phyloP scores from a whole-genome alignment of 2,888 invertebrate species.

The Oscheius myriophilus region DNA sequence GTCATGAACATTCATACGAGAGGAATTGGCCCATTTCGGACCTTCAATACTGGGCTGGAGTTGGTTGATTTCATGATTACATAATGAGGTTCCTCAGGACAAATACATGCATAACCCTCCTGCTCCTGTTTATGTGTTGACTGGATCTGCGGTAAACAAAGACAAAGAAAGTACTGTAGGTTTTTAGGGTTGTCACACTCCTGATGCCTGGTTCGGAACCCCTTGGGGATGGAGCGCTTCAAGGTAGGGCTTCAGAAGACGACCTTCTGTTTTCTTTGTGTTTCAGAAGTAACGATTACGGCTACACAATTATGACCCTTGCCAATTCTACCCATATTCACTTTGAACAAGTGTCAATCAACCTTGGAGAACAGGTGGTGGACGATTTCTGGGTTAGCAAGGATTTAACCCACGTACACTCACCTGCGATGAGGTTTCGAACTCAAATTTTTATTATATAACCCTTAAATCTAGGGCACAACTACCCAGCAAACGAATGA shows the following conservation, averaged over 20 bases:
- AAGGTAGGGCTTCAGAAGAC: conserved; percentile 29
- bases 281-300: conserved; percentile 80
- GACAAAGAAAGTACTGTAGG: not conserved
- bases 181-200: conserved; percentile 53
- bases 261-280: not conserved
- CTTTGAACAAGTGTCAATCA: conserved; percentile 82
- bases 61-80: conserved; percentile 24
- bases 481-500: not conserved
- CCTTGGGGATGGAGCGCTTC: conserved; percentile 57
- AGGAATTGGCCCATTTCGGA: conserved; percentile 92
- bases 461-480: too few species aligned
- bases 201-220: conserved; percentile 45
- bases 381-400: conserved; percentile 70
- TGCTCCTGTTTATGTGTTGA: conserved; percentile 89
- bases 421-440: conserved; percentile 30
- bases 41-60: conserved; percentile 60
- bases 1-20: conserved; percentile 97
- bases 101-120: conserved; percentile 80
- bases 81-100: conserved; percentile 60
- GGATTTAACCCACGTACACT: conserved; percentile 41
- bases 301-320: conserved; percentile 83
- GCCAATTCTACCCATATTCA: conserved; percentile 84
- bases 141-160: conserved; percentile 79
- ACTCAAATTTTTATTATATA: too few species aligned
- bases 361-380: conserved; percentile 71